Base-by-base conservation (phyloP, 1,140 invertebrate species). In the Ylistrum balloti region DNA sequence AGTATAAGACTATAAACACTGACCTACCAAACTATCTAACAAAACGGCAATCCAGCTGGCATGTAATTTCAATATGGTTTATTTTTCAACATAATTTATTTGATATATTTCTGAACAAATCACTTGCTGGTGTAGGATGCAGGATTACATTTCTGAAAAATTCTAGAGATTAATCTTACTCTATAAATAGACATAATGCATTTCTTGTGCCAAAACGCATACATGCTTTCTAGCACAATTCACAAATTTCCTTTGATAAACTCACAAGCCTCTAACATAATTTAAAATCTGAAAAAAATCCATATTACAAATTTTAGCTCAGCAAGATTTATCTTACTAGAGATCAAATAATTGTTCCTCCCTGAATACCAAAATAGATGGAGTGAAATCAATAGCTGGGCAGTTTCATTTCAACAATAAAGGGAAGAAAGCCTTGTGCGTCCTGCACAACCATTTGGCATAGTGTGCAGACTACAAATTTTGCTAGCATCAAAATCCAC, bases 251-350 rank as follows among this genome's bases (percentile, higher is more conserved):
- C 56, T n/a, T 74, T 74, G 56, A 74, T 74, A 74, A 56, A 74
- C 56, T 28, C 56, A 74, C 56, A 74, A 74, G 56, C 56, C 15
- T 74, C 7, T 74, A 74, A n/a, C 56, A 74, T 74, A 74, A 74
- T 74, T 74, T 74, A 5, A 74, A 74, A 74, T 74, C 22, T 28
- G 1, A 74, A 74, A 74, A 74, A 74, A 74, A 74, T 74, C 56
- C 56, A 74, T 74, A 74, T 74, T 74, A 74, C 56, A 74, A 74
- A 74, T 74, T 56, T 74, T 28, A 74, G 56, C 56, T n/a, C n/a
- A 11, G 56, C 56, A 74, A 74, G n/a, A 74, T 74, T 74, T 74
- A 74, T 74, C 56, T 74, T 28, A 74, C 56, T 3, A 9, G 22
- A n/a, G 56, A 74, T 74, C n/a, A 74, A 22, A 9, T 28, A 74